phyloP scores from a whole-genome alignment of 2,888 invertebrate species.

The Dryomyza anilis region DNA sequence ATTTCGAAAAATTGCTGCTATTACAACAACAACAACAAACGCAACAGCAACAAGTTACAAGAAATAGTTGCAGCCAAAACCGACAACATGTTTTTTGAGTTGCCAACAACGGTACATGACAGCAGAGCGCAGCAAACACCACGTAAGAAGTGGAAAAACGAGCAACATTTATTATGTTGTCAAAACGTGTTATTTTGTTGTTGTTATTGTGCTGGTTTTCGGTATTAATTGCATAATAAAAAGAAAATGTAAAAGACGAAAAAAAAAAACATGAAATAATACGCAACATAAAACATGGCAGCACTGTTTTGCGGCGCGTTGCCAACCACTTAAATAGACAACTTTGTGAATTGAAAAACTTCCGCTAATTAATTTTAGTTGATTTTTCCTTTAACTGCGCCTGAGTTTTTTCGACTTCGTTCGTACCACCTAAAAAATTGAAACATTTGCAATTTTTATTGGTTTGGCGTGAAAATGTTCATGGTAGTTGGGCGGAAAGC shows the following conservation, averaged over 20 bases:
- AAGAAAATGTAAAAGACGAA: not conserved
- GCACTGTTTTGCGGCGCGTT: no score
- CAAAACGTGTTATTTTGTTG: no score
- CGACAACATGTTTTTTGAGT: conserved; percentile 13
- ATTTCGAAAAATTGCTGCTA: no score
- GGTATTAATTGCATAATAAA: conserved; percentile 13
- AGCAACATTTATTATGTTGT: not conserved
- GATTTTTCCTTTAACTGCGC: not conserved
- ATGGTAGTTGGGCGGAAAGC: not conserved
- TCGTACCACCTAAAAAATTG: not conserved
- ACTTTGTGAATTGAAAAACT: not conserved
- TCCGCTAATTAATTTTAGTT: not conserved
- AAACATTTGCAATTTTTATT: not conserved
- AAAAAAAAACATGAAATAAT: no score
- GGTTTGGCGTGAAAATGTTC: not conserved
- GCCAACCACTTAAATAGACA: no score
- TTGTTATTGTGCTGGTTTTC: not conserved
- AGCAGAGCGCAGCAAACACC: not conserved
- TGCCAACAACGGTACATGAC: not conserved
- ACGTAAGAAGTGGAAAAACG: not conserved
- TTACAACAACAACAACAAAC: no score
- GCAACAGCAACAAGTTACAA: not conserved
- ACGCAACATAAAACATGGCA: not conserved
- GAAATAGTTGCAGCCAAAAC: not conserved
- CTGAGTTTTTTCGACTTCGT: no score